phyloP scores from a whole-genome alignment of 1,140 invertebrate species.

The Bradysia coprophila region DNA sequence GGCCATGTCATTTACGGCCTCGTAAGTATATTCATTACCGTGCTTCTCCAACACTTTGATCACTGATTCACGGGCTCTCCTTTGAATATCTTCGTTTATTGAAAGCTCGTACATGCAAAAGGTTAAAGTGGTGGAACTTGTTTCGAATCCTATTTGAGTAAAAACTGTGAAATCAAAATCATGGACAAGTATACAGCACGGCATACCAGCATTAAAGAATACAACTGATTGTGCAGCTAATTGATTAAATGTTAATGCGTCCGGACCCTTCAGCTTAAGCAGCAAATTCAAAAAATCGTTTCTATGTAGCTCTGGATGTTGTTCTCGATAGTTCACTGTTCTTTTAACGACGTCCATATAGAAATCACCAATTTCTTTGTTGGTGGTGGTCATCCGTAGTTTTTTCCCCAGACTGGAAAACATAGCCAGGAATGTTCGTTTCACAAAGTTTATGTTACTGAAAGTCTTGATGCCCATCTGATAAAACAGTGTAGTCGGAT shows the following conservation, averaged over 20 bases:
- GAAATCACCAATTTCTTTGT: slow-evolving; percentile 11
- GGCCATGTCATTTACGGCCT: slow-evolving; percentile 28
- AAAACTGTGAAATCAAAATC: neutral
- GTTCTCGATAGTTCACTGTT: slow-evolving; percentile 27
- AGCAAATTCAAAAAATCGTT: slow-evolving; percentile 39
- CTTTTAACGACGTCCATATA: slow-evolving; percentile 27
- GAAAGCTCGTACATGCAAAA: slow-evolving; percentile 26
- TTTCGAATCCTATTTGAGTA: neutral
- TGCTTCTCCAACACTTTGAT: slow-evolving; percentile 12
- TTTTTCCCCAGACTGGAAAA: neutral
- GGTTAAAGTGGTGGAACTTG: slow-evolving; percentile 16
- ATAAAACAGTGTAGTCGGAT: slow-evolving; percentile 20
- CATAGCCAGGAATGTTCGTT: neutral
- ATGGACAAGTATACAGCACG: neutral
- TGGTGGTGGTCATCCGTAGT: neutral
- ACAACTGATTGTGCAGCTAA: neutral
- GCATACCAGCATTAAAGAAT: neutral
- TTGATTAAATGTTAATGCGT: neutral
- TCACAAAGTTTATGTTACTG: neutral
- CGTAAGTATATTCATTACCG: slow-evolving; percentile 14
- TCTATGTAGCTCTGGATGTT: slow-evolving; percentile 22
- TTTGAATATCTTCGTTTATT: slow-evolving; percentile 28
- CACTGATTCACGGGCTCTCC: slow-evolving; percentile 28
- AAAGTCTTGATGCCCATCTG: slow-evolving; percentile 6
- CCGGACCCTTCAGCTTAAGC: slow-evolving; percentile 33